These are phyloP conservation scores for Podarcis raffonei DNA, from an alignment of 2,113 vertebrate species.

Conservation along the genomic window DNA sequence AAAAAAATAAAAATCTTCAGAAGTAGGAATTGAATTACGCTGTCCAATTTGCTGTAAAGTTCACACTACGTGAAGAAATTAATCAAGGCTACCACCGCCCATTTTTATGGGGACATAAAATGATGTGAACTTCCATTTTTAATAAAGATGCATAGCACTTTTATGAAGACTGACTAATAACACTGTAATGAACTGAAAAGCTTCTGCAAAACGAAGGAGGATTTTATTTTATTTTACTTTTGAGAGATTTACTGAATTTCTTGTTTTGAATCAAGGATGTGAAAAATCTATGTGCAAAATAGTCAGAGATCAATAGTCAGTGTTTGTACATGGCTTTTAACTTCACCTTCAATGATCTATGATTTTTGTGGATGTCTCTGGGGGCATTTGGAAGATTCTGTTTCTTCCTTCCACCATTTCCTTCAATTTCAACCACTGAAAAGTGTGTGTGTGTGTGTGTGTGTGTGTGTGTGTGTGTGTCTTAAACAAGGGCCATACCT, in stretches of 20 bases:
- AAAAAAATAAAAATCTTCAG: conserved; percentile 82
- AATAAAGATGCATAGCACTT: conserved; percentile 91
- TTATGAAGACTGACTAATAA: conserved; percentile 95
- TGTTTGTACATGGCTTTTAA: not conserved
- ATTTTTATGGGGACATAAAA: conserved; percentile 94
- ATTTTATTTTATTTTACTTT: conserved; percentile 60
- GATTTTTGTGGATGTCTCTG: not conserved
- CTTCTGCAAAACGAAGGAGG: conserved; percentile 66
- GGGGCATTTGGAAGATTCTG: not conserved
- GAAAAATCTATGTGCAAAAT: conserved; percentile 10
- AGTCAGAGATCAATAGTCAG: conserved; percentile 30
- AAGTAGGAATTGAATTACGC: conserved; percentile 88
- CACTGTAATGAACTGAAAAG: conserved; percentile 77
- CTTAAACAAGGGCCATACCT: not conserved
- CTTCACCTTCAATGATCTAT: not conserved
- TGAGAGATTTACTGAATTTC: conserved; percentile 66
- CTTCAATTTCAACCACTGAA: not conserved
- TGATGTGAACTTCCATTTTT: conserved; percentile 93
- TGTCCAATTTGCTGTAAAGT: conserved; percentile 88
- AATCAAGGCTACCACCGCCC: conserved; percentile 89
- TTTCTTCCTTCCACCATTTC: not conserved
- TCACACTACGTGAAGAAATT: conserved; percentile 90
- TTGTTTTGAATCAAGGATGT: conserved; percentile 42
- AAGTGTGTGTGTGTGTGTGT: too few species aligned
- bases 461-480: not conserved